Percentiles rank a stretch among this genome's conserved stretches.
Conservation (phyloP, 2,797 vertebrate genomes). For the Uromys caudimaculatus region DNA sequence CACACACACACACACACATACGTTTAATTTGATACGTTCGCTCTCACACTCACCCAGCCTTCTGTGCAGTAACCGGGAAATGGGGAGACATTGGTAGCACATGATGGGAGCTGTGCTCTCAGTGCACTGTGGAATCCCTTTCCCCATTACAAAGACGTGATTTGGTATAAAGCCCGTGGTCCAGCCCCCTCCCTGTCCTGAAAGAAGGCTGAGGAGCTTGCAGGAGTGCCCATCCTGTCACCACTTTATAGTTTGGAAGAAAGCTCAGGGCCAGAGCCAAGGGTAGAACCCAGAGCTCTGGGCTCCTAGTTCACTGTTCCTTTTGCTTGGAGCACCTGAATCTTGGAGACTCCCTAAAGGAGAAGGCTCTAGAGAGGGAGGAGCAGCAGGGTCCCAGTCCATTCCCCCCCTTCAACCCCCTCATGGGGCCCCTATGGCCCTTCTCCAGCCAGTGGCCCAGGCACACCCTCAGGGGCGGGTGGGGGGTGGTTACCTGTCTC, state of each 20-base stretch:
- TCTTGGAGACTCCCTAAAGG: background rate
- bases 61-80: background rate
- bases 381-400: background rate
- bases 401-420: background rate
- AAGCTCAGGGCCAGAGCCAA: background rate
- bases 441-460: slow-evolving; percentile 81
- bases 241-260: background rate
- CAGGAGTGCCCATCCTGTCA: background rate
- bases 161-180: background rate
- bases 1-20: background rate
- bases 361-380: slow-evolving; percentile 34
- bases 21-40: background rate
- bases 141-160: background rate
- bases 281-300: background rate
- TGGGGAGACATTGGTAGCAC: background rate
- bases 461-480: slow-evolving; percentile 82
- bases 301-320: background rate
- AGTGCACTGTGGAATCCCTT: background rate
- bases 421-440: slow-evolving; percentile 57
- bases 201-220: background rate
- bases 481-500: slow-evolving; percentile 93
- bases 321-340: background rate
- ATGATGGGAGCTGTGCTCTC: background rate
- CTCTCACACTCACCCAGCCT: background rate
- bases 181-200: background rate